Evolutionary conservation across 2,888 invertebrate genomes (phyloP).

Genomic region (Notodonta ziczac): DNA sequence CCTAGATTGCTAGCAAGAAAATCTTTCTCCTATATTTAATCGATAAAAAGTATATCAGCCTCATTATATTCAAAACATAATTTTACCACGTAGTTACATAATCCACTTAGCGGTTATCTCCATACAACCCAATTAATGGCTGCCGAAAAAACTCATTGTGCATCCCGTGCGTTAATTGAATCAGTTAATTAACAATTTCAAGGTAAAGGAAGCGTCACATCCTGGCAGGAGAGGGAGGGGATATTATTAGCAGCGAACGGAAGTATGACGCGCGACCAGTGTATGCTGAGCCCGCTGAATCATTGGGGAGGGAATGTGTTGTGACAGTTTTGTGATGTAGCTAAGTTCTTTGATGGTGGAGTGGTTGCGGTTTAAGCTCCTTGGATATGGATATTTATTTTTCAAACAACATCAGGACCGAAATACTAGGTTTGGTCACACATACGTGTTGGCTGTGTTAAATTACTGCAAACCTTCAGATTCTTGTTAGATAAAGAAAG

Average conservation of each 20-base stretch:
- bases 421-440: too few relatives aligned
- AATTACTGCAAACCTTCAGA: too few relatives aligned
- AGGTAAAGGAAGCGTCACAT: slow-evolving; percentile 65
- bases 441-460: too few relatives aligned
- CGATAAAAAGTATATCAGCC: too few relatives aligned
- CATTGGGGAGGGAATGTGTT: slow-evolving; percentile 6
- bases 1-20: too few relatives aligned
- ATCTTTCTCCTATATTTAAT: too few relatives aligned
- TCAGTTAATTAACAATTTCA: slow-evolving; percentile 67
- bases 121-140: slow-evolving; percentile 2
- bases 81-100: neutral
- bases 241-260: slow-evolving; percentile 55
- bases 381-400: too few relatives aligned
- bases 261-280: slow-evolving; percentile 47
- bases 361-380: too few relatives aligned
- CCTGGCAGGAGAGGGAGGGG: slow-evolving; percentile 45
- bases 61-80: too few relatives aligned
- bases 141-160: slow-evolving; percentile 34
- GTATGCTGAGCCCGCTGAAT: slow-evolving; percentile 40
- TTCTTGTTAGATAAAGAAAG: too few relatives aligned
- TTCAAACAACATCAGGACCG: too few relatives aligned
- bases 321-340: slow-evolving; percentile 16
- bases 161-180: slow-evolving; percentile 50
- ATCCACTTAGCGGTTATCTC: neutral
- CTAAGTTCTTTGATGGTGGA: neutral